phyloP scores from a whole-genome alignment of 2,888 invertebrate genomes.

The Scaeva pyrastri region DNA sequence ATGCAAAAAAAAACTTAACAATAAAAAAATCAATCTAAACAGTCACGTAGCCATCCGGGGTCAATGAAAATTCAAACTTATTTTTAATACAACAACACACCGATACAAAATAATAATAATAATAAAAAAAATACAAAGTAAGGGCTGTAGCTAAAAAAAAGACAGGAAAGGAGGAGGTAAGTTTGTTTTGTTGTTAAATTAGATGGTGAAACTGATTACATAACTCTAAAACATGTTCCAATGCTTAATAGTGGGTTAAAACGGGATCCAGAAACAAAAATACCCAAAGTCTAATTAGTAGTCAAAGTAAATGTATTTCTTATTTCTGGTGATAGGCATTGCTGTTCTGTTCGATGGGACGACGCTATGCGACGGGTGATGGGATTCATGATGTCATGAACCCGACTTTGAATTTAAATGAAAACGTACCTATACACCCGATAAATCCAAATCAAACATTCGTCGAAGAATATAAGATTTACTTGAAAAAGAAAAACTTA shows the following conservation, averaged over 20 bases:
- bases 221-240: not conserved
- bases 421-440: not conserved
- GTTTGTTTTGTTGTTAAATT: not conserved
- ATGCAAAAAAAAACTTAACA: slow-evolving; percentile 39
- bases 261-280: not conserved
- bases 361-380: not conserved
- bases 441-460: not conserved
- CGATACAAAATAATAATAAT: not conserved
- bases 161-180: not conserved
- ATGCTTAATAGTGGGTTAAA: not conserved
- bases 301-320: not conserved
- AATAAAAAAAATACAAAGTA: slow-evolving; percentile 9
- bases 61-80: slow-evolving; percentile 43
- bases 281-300: not conserved
- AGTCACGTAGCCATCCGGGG: slow-evolving; percentile 63
- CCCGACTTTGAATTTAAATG: slow-evolving; percentile 12
- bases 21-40: slow-evolving; percentile 36
- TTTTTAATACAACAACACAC: not conserved
- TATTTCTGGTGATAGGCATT: not conserved
- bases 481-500: not conserved
- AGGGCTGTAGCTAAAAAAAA: not conserved
- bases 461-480: not conserved
- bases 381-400: slow-evolving; percentile 17
- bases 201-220: not conserved
- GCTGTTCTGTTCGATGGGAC: no score